phyloP scores from a whole-genome alignment of 2,888 invertebrate species.

The Stratiomys singularior region DNA sequence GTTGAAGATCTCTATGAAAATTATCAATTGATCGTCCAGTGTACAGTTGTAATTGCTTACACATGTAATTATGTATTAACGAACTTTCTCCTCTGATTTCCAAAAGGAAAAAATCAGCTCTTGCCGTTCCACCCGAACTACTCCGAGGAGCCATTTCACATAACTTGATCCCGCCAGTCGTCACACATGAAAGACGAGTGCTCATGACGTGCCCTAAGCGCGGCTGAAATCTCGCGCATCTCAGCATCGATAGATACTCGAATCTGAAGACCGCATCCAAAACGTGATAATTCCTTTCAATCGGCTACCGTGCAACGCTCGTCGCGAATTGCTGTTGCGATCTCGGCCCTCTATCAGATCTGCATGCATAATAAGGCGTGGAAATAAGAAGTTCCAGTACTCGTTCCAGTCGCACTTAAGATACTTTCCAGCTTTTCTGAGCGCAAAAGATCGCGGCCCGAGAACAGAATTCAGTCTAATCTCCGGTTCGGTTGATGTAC shows the following conservation, averaged over 20 bases:
- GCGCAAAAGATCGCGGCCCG: not conserved
- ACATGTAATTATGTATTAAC: no score
- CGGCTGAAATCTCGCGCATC: not conserved
- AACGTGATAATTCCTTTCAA: not conserved
- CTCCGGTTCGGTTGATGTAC: not conserved
- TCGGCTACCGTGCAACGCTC: not conserved
- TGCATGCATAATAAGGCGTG: not conserved
- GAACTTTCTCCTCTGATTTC: no score
- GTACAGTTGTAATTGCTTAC: no score
- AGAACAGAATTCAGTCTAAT: not conserved
- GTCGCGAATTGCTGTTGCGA: not conserved
- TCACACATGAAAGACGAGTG: constrained; percentile 8
- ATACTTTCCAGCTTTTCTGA: constrained; percentile 28
- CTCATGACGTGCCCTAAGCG: not conserved
- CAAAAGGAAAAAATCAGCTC: not conserved
- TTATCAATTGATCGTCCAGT: no score
- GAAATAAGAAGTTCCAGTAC: constrained; percentile 11
- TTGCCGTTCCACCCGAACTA: not conserved
- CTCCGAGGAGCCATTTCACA: not conserved
- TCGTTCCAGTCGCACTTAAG: constrained; percentile 8
- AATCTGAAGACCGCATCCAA: not conserved
- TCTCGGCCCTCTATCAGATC: not conserved
- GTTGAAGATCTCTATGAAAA: no score
- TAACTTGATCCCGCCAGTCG: not conserved
- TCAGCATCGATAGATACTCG: not conserved